Conservation (phyloP, 2,113 vertebrate species). For the Prinia subflava region DNA sequence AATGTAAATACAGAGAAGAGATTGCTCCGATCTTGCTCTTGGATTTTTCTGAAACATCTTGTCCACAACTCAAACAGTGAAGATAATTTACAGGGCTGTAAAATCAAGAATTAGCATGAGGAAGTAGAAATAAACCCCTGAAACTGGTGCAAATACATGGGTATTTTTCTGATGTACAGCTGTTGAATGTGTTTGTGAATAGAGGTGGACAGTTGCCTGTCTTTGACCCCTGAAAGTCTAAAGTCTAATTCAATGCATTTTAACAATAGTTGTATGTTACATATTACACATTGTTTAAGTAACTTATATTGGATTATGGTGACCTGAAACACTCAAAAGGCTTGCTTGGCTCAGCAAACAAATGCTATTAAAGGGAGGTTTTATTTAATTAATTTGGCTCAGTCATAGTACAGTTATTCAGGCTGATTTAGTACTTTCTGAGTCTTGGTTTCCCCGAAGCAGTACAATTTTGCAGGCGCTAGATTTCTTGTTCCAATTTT, state of each 20-base stretch:
- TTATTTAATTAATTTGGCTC: neutral
- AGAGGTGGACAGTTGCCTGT: neutral
- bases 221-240: neutral
- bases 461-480: neutral
- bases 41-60: neutral
- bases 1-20: neutral
- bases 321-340: neutral
- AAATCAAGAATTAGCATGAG: neutral
- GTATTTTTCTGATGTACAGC: neutral
- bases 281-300: neutral
- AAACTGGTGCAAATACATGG: neutral
- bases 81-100: neutral
- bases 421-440: neutral
- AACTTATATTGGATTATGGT: neutral
- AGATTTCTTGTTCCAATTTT: neutral
- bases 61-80: neutral
- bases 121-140: neutral
- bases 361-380: neutral
- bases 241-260: neutral
- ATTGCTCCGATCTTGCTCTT: neutral
- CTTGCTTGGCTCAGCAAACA: neutral
- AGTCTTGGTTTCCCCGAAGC: neutral
- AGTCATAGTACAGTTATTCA: neutral
- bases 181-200: neutral
- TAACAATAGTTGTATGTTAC: neutral